Evolutionary conservation across 2,888 invertebrate species (phyloP), one percentile per base, ranked within the genome.

Genomic region (Scotopteryx bipunctaria): DNA sequence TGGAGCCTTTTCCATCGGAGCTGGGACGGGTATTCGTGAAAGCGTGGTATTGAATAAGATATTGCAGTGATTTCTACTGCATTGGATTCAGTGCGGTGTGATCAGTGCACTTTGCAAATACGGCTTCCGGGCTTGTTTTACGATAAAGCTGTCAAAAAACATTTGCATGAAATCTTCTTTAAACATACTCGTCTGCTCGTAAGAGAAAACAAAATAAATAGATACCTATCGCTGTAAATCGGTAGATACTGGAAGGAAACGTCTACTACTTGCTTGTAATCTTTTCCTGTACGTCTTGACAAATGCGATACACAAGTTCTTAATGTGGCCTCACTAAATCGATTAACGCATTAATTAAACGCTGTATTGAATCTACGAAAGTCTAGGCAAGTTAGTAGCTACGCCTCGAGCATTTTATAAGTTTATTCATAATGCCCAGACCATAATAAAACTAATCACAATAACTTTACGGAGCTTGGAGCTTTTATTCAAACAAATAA

Each of bases 1-100:
- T 68, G 46, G 42, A 44, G 53, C 55, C 49, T 52, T 35, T 54
- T 57, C 50, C 43, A 51, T 56, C 43, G 46, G 17, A 42, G 53
- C 51, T 51, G 62, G 49, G 61, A 53, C 54, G 59, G 49, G 55
- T 54, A 60, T 62, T 59, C 61, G 58, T 58, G 56, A 56, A 62
- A 59, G 49, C 52, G 52, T 53, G 48, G 56, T 57, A 61, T 56
- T 60, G 60, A 60, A 62, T 61, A 64, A 57, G 54, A 59, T 60
- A 57, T 60, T 61, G 49, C 54, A 51, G 54, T 43, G 54, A 55
- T 61, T 57, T 55, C 52, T 56, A 47, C 57, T 55, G 55, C 55
- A 55, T 43, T 61, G 53, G 55, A 37, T 57, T 55, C 31, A 55
- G 38, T 14, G 15, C 3, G 27, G 17, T 13, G 27, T 17, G 21